A percentile compares a stretch with the other conserved stretches of the same genome.
These are phyloP conservation scores for Neoarius graeffei DNA, from an alignment of 2,113 vertebrate species.

Conservation along the genomic window DNA sequence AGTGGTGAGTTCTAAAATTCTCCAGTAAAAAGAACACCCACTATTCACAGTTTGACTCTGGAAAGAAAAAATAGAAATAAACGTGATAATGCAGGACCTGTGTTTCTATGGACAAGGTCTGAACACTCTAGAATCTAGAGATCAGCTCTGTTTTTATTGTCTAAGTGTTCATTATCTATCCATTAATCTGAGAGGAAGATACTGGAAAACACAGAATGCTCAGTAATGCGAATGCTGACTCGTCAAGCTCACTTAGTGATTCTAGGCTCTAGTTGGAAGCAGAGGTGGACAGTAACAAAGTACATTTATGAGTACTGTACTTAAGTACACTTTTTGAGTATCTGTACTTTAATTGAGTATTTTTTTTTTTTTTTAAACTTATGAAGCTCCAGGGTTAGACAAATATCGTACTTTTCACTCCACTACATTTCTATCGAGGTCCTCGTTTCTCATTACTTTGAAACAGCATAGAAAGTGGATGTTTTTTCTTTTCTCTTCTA, in stretches of 20 bases:
- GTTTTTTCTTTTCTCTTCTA: no score
- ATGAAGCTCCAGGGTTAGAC: no score
- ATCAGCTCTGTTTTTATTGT: neutral
- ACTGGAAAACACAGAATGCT: neutral
- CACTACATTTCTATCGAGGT: no score
- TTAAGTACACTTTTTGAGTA: no score
- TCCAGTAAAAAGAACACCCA: neutral
- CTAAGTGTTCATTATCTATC: neutral
- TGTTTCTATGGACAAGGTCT: neutral
- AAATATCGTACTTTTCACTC: no score
- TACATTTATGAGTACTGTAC: no score
- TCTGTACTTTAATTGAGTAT: no score
- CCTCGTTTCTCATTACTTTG: no score
- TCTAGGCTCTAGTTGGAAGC: neutral
- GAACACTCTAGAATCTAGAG: neutral
- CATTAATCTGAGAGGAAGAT: neutral
- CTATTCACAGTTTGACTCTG: neutral
- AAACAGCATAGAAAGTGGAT: no score
- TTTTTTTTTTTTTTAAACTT: no score
- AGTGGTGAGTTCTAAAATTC: neutral
- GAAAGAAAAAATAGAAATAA: neutral
- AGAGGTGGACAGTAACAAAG: no score
- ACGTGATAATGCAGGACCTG: neutral
- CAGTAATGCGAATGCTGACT: neutral
- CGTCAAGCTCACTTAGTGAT: neutral